Base-by-base conservation (phyloP, 2,113 vertebrate species). In the Oophaga pumilio region DNA sequence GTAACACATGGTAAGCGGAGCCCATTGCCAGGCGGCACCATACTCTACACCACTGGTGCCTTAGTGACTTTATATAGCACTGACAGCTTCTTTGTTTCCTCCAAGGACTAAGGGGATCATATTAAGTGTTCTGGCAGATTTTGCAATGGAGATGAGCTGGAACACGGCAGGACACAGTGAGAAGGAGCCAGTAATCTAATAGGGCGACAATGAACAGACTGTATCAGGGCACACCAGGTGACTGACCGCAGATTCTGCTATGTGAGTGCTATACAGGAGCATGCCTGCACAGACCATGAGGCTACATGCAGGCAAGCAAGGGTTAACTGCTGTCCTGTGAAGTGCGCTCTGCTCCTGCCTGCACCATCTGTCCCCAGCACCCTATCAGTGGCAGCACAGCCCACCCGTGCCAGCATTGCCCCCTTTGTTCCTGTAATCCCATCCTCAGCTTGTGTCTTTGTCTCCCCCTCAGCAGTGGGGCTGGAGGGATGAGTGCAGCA, bases 371-470 rank as follows among this genome's bases (percentile, higher is more conserved):
- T 50, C 17, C 43, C 24, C 9, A 53, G 52, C 22, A 60, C 59
- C 77, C 52, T 28, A 49, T 77, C 81, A 83, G 56, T 71, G 11
- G 26, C 50, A 76, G 68, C 11, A n/a, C 69, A 85, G 84, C 52
- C 80, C 84, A 26, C 33, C 85, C 59, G 86, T 59, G 24, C 14
- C 66, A 82, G 66, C 50, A 49, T 73, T 57, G 66, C 59, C 74
- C 71, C 77, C 86, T 87, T 87, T 87, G 86, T 87, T 83, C 79
- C 86, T 85, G 77, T 82, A 82, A 82, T 87, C 86, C 79, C 79
- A 74, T 86, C 74, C 85, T 76, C 57, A 64, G 78, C 86, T 8
- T 1, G 33, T 73, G 57, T 57, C 87, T 88, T 88, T 88, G 79
- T 83, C 57, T 53, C 52, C 28, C 85, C 60, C 43, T 22, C 28